Evolutionary conservation across 1,140 invertebrate species (phyloP).

Genomic region (Dendrolimus punctatus): DNA sequence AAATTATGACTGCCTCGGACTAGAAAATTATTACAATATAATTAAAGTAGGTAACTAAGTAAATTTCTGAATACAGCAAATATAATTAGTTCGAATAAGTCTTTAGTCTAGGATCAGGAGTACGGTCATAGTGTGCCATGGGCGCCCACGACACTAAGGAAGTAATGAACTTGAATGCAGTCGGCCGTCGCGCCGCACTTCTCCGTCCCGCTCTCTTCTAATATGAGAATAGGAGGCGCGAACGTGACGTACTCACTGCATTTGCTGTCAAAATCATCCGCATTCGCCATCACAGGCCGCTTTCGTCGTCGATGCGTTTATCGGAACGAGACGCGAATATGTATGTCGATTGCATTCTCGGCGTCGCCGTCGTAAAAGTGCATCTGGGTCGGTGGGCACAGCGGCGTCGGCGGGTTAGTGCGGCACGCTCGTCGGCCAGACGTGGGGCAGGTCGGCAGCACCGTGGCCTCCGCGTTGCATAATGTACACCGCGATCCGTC

Average conservation of each 20-base stretch:
- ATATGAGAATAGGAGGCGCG: slow-evolving; percentile 46
- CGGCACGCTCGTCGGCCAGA: slow-evolving; percentile 56
- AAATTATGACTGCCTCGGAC: too few species aligned
- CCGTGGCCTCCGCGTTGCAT: slow-evolving; percentile 39
- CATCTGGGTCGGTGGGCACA: slow-evolving; percentile 70
- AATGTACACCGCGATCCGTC: slow-evolving; percentile 44
- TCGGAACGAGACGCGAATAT: slow-evolving; percentile 70
- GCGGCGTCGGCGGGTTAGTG: slow-evolving; percentile 55
- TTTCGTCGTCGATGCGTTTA: slow-evolving; percentile 70
- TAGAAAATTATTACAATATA: too few species aligned
- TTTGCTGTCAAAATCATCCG: slow-evolving; percentile 67
- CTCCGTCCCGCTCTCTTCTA: slow-evolving; percentile 51
- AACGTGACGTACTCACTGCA: slow-evolving; percentile 66
- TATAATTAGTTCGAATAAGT: too few species aligned
- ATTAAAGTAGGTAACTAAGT: too few species aligned
- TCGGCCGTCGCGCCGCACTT: slow-evolving; percentile 45
- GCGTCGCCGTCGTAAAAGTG: slow-evolving; percentile 64
- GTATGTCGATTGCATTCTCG: slow-evolving; percentile 68
- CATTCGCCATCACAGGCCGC: slow-evolving; percentile 68
- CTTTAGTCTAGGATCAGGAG: slow-evolving; percentile 40
- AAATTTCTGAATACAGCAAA: too few species aligned
- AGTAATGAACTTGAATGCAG: slow-evolving; percentile 71
- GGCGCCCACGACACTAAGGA: slow-evolving; percentile 55
- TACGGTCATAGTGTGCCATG: slow-evolving; percentile 52
- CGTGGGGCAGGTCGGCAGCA: slow-evolving; percentile 66